Base-by-base conservation (phyloP, 53 echinoderm and acorn worm species). In the Arbacia lixula region DNA sequence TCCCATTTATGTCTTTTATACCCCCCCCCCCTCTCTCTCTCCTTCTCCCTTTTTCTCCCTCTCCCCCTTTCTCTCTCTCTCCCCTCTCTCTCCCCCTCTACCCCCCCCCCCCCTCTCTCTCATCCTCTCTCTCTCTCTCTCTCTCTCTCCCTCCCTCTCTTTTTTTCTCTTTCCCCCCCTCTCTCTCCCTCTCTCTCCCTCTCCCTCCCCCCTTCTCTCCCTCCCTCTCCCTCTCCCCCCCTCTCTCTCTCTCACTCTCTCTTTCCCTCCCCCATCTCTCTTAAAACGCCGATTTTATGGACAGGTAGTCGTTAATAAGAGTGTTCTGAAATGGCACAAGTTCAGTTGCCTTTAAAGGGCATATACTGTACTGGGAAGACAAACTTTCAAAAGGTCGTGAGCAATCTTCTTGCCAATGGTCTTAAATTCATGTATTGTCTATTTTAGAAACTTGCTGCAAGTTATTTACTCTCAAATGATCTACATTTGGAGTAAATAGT, bases 11-110 rank as follows among this genome's bases (percentile, higher is more conserved):
- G n/a, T n/a, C n/a, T n/a, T n/a, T n/a, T n/a, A n/a, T n/a, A n/a
- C 25, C 8, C 22, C 28, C 57, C 8, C 57, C 28, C 57, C 12
- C 57, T 57, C 57, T 20, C 22, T 57, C 57, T 20, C 57, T 57
- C 57, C 28, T 28, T 57, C 57, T 57, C 57, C 25, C 57, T 19
- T 24, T 57, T 28, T 57, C 57, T 57, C 57, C 28, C 57, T 57
- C 57, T 2, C 57, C 8, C 57, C 28, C 10, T 24, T 24, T 54
- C 54, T 11, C 28, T 57, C 25, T 1, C 19, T 19, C 25, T 10
- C 22, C 1, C 57, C 28, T 6, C 50, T 14, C 50, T 14, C 50
- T 14, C 50, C 0, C 50, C 1, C 50, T 14, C 50, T 17, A 12
- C 12, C 58, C 19, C 58, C 9, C 2, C 9, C 58, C 19, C 22